Percentiles rank a stretch among this genome's conserved stretches.
Conservation (phyloP, 2,888 invertebrate genomes). For the Pocota personata region DNA sequence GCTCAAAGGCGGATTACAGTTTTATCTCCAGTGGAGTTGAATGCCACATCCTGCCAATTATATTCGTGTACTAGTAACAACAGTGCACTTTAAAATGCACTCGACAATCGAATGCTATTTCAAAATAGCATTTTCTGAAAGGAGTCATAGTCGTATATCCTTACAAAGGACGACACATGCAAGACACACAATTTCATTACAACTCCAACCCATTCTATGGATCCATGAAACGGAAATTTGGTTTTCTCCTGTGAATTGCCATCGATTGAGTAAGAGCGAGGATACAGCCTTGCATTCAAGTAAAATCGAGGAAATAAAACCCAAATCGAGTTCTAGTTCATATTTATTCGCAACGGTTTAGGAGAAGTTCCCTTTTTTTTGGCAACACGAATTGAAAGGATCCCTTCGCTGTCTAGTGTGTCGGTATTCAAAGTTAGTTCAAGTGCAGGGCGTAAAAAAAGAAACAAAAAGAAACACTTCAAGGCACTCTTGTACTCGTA, state of each 20-base stretch:
- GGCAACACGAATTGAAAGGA: slow-evolving; percentile 25
- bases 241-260: slow-evolving; percentile 55
- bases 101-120: slow-evolving; percentile 28
- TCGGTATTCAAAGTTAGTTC: slow-evolving; percentile 49
- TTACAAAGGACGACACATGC: slow-evolving; percentile 43
- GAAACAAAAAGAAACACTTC: slow-evolving; percentile 5
- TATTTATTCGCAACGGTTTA: slow-evolving; percentile 48
- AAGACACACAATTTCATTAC: slow-evolving; percentile 63
- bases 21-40: not conserved
- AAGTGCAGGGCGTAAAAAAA: slow-evolving; percentile 43
- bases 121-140: slow-evolving; percentile 11
- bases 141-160: not conserved
- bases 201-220: slow-evolving; percentile 18
- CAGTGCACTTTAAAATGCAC: slow-evolving; percentile 34
- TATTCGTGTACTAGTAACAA: slow-evolving; percentile 33
- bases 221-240: slow-evolving; percentile 58
- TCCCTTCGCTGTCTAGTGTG: slow-evolving; percentile 9
- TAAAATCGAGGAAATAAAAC: slow-evolving; percentile 31
- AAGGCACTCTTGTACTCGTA: slow-evolving; percentile 48
- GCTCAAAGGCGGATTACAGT: not conserved
- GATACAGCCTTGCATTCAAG: slow-evolving; percentile 3
- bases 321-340: slow-evolving; percentile 58
- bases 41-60: slow-evolving; percentile 63
- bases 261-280: slow-evolving; percentile 25
- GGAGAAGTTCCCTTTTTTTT: slow-evolving; percentile 1